A percentile compares a stretch with the other conserved stretches of the same genome.
These are phyloP conservation scores for Pegoplata infirma DNA, from an alignment of 2,888 invertebrate genomes.

Conservation along the genomic window DNA sequence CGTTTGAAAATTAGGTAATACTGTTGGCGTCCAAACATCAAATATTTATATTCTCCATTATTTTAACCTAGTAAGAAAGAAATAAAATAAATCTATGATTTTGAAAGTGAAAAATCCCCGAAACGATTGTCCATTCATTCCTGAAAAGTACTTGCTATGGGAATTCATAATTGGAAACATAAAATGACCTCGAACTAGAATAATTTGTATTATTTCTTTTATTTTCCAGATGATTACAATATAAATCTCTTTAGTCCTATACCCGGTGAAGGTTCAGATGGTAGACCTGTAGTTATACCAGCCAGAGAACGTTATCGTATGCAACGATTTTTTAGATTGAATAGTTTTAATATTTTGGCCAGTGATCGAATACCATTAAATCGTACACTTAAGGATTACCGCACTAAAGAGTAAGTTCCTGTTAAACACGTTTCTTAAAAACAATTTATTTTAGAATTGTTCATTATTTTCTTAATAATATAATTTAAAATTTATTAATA, in stretches of 20 bases:
- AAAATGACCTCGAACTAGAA: no score
- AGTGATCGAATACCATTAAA: constrained; percentile 93
- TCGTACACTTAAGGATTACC: constrained; percentile 89
- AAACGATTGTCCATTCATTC: no score
- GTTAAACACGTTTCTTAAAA: not conserved
- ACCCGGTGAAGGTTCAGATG: constrained; percentile 86
- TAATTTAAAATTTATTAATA: not conserved
- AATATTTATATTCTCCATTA: no score
- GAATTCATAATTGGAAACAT: no score
- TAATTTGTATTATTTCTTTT: not conserved
- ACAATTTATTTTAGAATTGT: not conserved
- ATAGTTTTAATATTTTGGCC: constrained; percentile 92
- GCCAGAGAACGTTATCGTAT: constrained; percentile 86
- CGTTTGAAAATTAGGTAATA: no score
- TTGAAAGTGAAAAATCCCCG: no score
- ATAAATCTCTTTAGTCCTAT: constrained; percentile 88
- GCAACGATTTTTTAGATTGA: constrained; percentile 88
- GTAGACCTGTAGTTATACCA: constrained; percentile 88
- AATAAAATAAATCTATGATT: no score
- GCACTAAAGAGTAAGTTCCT: constrained; percentile 84
- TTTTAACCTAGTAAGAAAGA: no score
- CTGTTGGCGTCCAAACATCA: no score
- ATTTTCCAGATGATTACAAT: constrained; percentile 79
- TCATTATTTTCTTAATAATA: not conserved
- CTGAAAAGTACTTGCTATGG: no score